Conservation (phyloP, 2,888 invertebrate genomes). For the Drosophila limbata region DNA sequence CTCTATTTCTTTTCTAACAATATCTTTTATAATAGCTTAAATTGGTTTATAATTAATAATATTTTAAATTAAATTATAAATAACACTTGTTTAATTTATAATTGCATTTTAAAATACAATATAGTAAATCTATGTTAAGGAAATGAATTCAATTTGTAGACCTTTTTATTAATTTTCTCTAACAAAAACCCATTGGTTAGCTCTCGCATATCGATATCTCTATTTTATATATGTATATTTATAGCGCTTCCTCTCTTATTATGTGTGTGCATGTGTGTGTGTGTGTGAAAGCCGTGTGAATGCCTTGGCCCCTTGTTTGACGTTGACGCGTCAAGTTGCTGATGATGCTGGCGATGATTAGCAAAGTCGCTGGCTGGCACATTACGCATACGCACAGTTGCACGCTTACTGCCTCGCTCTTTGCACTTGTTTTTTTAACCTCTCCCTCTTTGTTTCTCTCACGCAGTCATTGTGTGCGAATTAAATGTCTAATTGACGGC, state of each 20-base stretch:
- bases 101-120: too few relatives aligned
- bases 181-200: not conserved
- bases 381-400: constrained; percentile 68
- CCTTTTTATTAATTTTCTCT: not conserved
- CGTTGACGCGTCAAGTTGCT: constrained; percentile 53
- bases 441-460: not conserved
- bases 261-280: constrained; percentile 6
- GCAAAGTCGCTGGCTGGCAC: constrained; percentile 38
- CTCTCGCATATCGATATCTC: constrained; percentile 32
- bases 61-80: too few relatives aligned
- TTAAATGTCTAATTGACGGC: constrained; percentile 60
- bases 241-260: constrained; percentile 20
- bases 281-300: constrained; percentile 42
- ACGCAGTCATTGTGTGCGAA: constrained; percentile 22
- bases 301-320: constrained; percentile 53
- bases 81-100: too few relatives aligned
- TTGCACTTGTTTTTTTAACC: not conserved
- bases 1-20: too few relatives aligned
- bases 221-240: constrained; percentile 37
- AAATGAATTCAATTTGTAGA: not conserved
- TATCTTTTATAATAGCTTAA: too few relatives aligned
- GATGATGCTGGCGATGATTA: constrained; percentile 59
- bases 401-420: not conserved
- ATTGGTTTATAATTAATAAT: too few relatives aligned
- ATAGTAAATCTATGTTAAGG: too few relatives aligned